Evolutionary conservation across 92 coral and sea anemone species (phyloP), one percentile per base, ranked within the genome.

Genomic region (Metridium senile): DNA sequence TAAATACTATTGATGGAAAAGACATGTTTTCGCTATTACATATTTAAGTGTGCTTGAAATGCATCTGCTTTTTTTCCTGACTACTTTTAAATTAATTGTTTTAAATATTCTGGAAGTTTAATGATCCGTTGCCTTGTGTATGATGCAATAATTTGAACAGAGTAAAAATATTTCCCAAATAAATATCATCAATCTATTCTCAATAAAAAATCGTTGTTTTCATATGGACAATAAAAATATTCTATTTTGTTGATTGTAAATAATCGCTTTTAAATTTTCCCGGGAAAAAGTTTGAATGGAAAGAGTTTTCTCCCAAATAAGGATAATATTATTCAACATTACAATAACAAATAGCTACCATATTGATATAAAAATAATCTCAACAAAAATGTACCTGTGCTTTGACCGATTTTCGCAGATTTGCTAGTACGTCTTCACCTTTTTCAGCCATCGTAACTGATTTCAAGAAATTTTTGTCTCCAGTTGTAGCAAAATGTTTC

Each of bases 351-450:
- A n/a, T n/a, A n/a, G n/a, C n/a, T n/a, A n/a, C n/a, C n/a, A n/a
- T n/a, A n/a, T 9, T 0, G 9, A 73, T 1, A 21, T 1, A 34
- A 57, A 33, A 58, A 11, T 26, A 34, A 29, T 10, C 11, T 11
- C 17, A 45, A 35, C 29, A 26, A 0, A 31, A 16, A 32, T 82
- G 26, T 85, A 91, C 97, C 97, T 91, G 97, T 80, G 88, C 93
- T 80, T 91, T 91, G 34, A 91, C 93, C 2, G 90, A 79, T 70
- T 88, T 84, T 66, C 93, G 73, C 56, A 88, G 66, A 77, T 33
- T 59, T 64, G 79, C 90, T 70, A 89, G 81, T 31, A 85, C 54
- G 53, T 76, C 71, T 51, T 88, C 73, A 49, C 71, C 80, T 66
- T 64, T 83, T 52, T 65, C 84, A 61, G 75, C 58, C 58, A 74